Conservation (phyloP, 2,888 invertebrate species). For the Tupiocoris notatus region DNA sequence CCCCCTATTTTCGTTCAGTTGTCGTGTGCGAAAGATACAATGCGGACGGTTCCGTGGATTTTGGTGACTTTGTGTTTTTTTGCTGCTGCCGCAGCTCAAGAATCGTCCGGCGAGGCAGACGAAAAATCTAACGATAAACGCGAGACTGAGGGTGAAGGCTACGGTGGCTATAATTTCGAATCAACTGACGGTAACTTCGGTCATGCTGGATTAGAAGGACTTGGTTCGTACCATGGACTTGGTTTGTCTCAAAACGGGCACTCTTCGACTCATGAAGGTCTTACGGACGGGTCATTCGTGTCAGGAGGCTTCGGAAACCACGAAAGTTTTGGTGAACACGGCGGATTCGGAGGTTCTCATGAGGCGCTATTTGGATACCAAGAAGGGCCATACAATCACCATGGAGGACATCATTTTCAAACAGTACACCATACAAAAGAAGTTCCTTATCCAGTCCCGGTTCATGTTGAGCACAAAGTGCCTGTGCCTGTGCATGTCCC, state of each 20-base stretch:
- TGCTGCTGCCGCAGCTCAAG: background rate
- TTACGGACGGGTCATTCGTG: background rate
- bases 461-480: constrained; percentile 49
- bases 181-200: constrained; percentile 12
- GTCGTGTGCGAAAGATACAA: constrained; percentile 5
- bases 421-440: constrained; percentile 44
- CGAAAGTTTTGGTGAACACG: constrained; percentile 11
- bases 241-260: background rate
- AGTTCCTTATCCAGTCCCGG: constrained; percentile 49
- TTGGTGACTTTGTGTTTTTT: constrained; percentile 6
- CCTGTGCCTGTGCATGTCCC: constrained; percentile 50
- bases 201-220: constrained; percentile 25
- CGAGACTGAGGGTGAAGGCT: constrained; percentile 30
- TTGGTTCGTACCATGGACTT: background rate
- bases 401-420: constrained; percentile 3
- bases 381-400: background rate
- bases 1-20: background rate
- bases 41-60: constrained; percentile 25
- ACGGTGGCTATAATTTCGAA: constrained; percentile 1
- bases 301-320: constrained; percentile 23
- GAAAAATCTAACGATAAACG: constrained; percentile 33
- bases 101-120: constrained; percentile 11
- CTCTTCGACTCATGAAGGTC: background rate
- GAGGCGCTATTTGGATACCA: constrained; percentile 25
- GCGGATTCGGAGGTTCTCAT: constrained; percentile 24